Evolutionary conservation across 2,113 vertebrate species (phyloP), one percentile per base, ranked within the genome.

Genomic region (Bufo bufo): DNA sequence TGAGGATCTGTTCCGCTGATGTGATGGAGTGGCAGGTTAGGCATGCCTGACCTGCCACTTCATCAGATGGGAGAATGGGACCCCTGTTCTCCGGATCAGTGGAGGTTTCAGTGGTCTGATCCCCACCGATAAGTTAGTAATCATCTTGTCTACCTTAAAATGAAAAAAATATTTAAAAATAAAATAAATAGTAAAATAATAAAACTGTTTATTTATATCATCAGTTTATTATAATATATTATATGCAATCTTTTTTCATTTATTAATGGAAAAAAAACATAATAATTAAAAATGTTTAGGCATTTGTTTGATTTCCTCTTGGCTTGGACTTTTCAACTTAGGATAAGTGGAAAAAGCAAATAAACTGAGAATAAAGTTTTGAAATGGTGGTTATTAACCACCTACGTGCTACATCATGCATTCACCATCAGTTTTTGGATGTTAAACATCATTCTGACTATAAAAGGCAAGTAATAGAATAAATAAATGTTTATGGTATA

Each of bases 401-500:
- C 47, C 3, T 50, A 50, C 17, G 49, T 50, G 47, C 56, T 81
- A 81, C 79, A 81, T 54, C 7, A 61, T 81, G 52, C 56, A 47
- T 81, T 45, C 6, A 17, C 52, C 13, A 33, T 59, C 14, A 33
- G 3, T 17, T 17, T 58, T 81, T 81, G 14, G 33, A 14, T 17
- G 1, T 81, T 61, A 81, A 17, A 81, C 7, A 61, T 61, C 58
- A 33, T 10, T 49, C 72, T 75, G 65, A 54, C n/a, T 84, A 54
- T 9, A 9, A 54, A 52, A 52, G 3, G 49, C 14, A 69, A 71
- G 43, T 69, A 69, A 84, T 84, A 84, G 82, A 71, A 84, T 84
- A 82, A 82, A 82, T 82, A 71, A 84, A 84, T 84, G 82, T 54
- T 71, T 84, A 65, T 23, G 61, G 83, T 63, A 74, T 66, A 85